phyloP scores from a whole-genome alignment of 2,888 invertebrate species.

The Scaptomyza cyrtandrae region DNA sequence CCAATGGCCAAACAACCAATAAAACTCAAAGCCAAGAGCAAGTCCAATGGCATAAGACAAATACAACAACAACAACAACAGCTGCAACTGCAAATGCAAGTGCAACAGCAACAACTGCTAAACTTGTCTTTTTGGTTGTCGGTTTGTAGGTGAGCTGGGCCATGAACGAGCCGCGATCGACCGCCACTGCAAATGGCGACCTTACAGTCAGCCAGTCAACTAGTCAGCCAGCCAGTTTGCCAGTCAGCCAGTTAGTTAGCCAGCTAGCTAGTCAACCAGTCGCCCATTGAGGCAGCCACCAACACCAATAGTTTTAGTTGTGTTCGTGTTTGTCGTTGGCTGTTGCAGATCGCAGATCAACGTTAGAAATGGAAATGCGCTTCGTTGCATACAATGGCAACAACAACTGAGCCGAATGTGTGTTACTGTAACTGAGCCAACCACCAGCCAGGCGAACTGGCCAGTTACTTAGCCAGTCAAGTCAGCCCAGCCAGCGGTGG shows the following conservation, averaged over 20 bases:
- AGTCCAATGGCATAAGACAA: conserved; percentile 72
- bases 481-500: conserved; percentile 40
- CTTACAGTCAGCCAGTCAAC: conserved; percentile 52
- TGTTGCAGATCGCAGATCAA: conserved; percentile 73
- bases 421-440: conserved; percentile 82
- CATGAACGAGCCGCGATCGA: conserved; percentile 73
- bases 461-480: conserved; percentile 59
- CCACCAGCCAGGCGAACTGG: conserved; percentile 50
- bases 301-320: conserved; percentile 33
- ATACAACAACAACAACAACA: conserved; percentile 14
- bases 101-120: conserved; percentile 36
- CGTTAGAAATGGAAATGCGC: conserved; percentile 82
- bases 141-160: conserved; percentile 82
- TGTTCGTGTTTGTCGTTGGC: conserved; percentile 59
- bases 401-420: conserved; percentile 68
- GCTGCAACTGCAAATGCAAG: conserved; percentile 22
- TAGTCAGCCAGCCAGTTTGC: conserved; percentile 18
- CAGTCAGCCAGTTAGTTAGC: conserved; percentile 31
- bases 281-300: conserved; percentile 47
- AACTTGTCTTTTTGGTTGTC: conserved; percentile 66
- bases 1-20: conserved; percentile 78
- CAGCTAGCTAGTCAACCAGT: conserved; percentile 39
- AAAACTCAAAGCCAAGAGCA: conserved; percentile 75
- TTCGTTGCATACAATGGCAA: conserved; percentile 77
- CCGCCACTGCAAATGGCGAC: conserved; percentile 68